Evolutionary conservation across 2,888 invertebrate genomes (phyloP).

Genomic region (Electrophaes corylata): DNA sequence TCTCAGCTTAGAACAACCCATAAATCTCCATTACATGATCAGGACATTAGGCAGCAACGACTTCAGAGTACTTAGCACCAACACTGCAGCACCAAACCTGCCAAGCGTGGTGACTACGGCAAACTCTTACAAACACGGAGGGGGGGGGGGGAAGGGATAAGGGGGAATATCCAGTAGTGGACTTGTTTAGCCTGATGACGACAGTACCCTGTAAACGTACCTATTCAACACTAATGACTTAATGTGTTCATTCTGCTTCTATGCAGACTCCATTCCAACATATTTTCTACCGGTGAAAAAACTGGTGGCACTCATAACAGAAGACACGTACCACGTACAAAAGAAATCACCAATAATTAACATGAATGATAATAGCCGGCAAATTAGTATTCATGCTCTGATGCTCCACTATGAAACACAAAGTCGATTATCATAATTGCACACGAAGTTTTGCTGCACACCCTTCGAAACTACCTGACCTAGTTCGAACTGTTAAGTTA

Average conservation of each 20-base stretch:
- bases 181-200: no score
- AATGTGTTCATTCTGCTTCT: neutral
- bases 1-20: no score
- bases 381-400: constrained; percentile 37
- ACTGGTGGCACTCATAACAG: constrained; percentile 13
- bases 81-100: no score
- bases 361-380: constrained; percentile 16
- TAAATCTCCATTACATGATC: no score
- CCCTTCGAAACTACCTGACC: constrained; percentile 29
- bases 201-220: no score
- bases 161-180: no score
- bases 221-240: neutral
- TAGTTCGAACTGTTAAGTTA: constrained; percentile 10
- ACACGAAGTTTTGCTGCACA: constrained; percentile 26
- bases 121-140: no score
- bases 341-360: constrained; percentile 19
- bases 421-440: constrained; percentile 36
- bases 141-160: no score
- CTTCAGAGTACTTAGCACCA: no score
- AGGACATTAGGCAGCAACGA: no score
- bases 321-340: constrained; percentile 15
- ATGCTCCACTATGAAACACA: constrained; percentile 32
- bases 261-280: constrained; percentile 8
- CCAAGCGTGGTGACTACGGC: no score
- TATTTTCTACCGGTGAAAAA: constrained; percentile 7